Conservation (phyloP, 2,888 invertebrate genomes). For the Byasa hedistus region DNA sequence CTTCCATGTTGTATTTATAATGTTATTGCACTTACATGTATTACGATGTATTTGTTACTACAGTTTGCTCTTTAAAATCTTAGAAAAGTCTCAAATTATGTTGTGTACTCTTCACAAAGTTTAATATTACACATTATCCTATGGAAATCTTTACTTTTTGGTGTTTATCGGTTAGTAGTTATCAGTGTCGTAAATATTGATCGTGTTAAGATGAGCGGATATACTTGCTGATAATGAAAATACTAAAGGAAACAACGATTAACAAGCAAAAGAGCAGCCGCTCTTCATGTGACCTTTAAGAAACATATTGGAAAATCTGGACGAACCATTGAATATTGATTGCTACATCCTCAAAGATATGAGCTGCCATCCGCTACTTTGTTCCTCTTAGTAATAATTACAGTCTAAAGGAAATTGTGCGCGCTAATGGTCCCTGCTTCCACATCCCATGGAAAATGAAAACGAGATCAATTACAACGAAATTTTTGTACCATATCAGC, state of each 20-base stretch:
- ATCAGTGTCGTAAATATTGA: too few species aligned
- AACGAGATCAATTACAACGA: constrained; percentile 13
- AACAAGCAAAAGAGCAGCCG: too few species aligned
- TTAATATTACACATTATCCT: too few species aligned
- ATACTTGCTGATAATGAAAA: too few species aligned
- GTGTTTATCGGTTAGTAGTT: too few species aligned
- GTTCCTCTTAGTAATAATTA: constrained; percentile 13
- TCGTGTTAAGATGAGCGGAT: too few species aligned
- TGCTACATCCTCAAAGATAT: constrained; percentile 24
- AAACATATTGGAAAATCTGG: constrained; percentile 1
- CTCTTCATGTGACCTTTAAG: too few species aligned
- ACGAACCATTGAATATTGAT: constrained; percentile 15
- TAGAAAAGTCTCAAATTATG: too few species aligned
- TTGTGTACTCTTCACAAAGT: too few species aligned
- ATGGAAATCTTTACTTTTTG: too few species aligned
- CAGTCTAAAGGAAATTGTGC: constrained; percentile 24
- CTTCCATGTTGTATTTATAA: neutral
- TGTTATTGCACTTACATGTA: neutral
- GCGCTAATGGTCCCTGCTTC: constrained; percentile 19
- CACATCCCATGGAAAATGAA: constrained; percentile 21
- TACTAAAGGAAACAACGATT: too few species aligned
- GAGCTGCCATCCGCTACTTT: constrained; percentile 18
- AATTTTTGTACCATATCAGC: neutral
- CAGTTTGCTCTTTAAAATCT: too few species aligned
- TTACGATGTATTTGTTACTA: neutral